Percentiles rank a stretch among this genome's conserved stretches.
phyloP scores from a whole-genome alignment of 2,888 invertebrate genomes.

The Aelia acuminata region DNA sequence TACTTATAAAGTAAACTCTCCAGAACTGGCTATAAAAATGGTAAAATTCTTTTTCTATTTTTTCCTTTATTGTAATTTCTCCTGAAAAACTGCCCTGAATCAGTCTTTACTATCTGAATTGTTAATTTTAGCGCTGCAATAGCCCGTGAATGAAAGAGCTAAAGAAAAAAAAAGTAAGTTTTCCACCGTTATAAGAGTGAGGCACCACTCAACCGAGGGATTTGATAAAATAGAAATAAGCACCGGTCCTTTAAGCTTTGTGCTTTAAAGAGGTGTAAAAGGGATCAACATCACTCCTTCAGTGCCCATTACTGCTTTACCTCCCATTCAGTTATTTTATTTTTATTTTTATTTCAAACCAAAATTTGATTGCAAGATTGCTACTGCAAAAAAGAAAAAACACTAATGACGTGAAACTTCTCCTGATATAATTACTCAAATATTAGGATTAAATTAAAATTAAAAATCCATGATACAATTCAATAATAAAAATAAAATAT shows the following conservation, averaged over 20 bases:
- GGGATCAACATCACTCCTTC: slow-evolving; percentile 12
- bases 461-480: no score
- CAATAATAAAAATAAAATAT: no score
- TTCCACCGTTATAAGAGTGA: not conserved
- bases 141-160: not conserved
- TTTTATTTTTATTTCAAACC: no score
- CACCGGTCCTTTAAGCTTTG: not conserved
- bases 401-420: no score
- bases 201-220: slow-evolving; percentile 24
- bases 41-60: not conserved
- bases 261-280: slow-evolving; percentile 37
- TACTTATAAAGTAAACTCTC: not conserved
- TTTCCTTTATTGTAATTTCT: not conserved
- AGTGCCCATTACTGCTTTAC: slow-evolving; percentile 20
- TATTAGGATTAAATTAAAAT: no score
- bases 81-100: not conserved
- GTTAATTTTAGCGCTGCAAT: not conserved
- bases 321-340: not conserved
- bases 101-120: not conserved
- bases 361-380: no score
- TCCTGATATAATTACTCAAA: no score
- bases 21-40: not conserved
- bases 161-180: not conserved
- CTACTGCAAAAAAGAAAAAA: no score
- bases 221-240: slow-evolving; percentile 49